Conservation (phyloP, 1,140 invertebrate genomes). For the Camponotus pennsylvanicus region DNA sequence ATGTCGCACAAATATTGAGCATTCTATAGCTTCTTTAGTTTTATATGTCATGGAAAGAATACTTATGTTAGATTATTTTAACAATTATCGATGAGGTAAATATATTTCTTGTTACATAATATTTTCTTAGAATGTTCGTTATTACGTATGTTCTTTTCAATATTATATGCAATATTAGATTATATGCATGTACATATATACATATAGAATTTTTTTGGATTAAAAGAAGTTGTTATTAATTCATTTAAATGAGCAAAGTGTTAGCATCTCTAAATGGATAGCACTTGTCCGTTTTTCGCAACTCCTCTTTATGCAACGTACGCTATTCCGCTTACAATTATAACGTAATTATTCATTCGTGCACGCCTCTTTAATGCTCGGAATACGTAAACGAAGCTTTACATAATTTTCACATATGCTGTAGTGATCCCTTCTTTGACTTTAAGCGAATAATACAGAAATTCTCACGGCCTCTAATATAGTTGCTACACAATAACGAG, state of each 20-base stretch:
- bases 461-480: slow-evolving; percentile 79
- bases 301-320: slow-evolving; percentile 69
- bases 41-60: slow-evolving; percentile 28
- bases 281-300: slow-evolving; percentile 32
- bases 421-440: slow-evolving; percentile 17
- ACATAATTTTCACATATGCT: slow-evolving; percentile 80
- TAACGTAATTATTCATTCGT: slow-evolving; percentile 70
- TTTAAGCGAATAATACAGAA: slow-evolving; percentile 64
- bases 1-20: not conserved
- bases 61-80: not conserved
- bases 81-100: not conserved
- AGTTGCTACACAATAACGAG: slow-evolving; percentile 62
- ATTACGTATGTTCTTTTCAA: not conserved
- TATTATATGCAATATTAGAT: not conserved
- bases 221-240: not conserved
- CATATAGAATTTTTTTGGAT: not conserved
- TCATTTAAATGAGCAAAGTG: not conserved
- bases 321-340: slow-evolving; percentile 64
- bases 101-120: not conserved
- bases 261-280: slow-evolving; percentile 19
- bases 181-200: no score
- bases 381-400: slow-evolving; percentile 75
- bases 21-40: not conserved
- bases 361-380: slow-evolving; percentile 60
- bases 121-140: not conserved